phyloP scores from a whole-genome alignment of 92 coral and sea anemone species.

The Parazoanthus darwini region DNA sequence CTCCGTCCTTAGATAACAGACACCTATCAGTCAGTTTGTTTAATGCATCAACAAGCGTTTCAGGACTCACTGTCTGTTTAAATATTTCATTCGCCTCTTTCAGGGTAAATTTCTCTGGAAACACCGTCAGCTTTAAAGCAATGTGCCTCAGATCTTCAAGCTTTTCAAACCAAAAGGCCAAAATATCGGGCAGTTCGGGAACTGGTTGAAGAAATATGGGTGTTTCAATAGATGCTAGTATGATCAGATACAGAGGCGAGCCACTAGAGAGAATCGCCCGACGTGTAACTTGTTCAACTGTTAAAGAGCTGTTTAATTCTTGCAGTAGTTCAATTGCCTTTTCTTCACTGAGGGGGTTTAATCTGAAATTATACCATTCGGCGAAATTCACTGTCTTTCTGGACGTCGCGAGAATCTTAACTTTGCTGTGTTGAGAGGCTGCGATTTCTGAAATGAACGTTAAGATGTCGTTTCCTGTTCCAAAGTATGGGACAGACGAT shows the following conservation, averaged over 20 bases:
- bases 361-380: not conserved
- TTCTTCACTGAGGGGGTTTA: not conserved
- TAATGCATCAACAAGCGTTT: not conserved
- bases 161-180: not conserved
- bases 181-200: not conserved
- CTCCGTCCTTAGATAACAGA: not conserved
- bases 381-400: not conserved
- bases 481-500: not conserved
- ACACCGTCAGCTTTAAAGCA: constrained; percentile 4
- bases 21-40: not conserved
- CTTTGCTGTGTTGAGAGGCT: not conserved
- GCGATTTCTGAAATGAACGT: constrained; percentile 14
- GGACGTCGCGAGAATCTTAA: constrained; percentile 23
- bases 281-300: not conserved
- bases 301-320: not conserved
- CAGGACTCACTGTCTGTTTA: not conserved
- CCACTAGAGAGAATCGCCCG: not conserved
- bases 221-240: constrained; percentile 12
- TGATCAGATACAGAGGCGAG: constrained; percentile 2
- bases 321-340: not conserved
- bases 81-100: not conserved
- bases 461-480: not conserved
- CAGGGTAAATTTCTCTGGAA: not conserved
- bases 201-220: not conserved
- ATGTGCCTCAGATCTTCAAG: not conserved